Evolutionary conservation across 1,140 invertebrate species (phyloP).

Genomic region (Solen grandis): DNA sequence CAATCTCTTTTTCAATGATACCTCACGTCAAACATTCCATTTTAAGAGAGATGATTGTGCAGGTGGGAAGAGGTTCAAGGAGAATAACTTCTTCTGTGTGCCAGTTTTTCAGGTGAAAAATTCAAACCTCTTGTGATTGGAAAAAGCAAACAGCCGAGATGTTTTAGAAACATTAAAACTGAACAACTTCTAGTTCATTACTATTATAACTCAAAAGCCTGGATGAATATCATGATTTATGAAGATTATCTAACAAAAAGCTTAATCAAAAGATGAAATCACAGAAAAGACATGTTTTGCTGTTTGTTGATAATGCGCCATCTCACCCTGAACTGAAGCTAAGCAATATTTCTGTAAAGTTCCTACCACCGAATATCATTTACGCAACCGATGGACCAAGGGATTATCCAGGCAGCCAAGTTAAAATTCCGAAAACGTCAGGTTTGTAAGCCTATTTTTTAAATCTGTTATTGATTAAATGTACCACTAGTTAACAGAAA

Average conservation of each 20-base stretch:
- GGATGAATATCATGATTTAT: slow-evolving; percentile 80
- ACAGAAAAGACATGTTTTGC: slow-evolving; percentile 52
- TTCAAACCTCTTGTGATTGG: no score
- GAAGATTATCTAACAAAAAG: slow-evolving; percentile 64
- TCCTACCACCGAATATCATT: slow-evolving; percentile 74
- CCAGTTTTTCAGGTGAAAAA: no score
- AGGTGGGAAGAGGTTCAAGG: no score
- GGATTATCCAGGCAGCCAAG: slow-evolving; percentile 47
- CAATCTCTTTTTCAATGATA: no score
- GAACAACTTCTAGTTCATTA: slow-evolving; percentile 27
- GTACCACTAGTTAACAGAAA: no score
- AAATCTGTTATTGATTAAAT: no score
- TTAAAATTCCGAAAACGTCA: slow-evolving; percentile 21
- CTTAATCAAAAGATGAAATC: slow-evolving; percentile 59
- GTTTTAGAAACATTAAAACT: no score
- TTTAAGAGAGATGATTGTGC: no score
- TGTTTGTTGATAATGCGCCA: slow-evolving; percentile 67
- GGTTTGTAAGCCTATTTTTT: background rate
- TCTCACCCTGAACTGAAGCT: slow-evolving; percentile 57
- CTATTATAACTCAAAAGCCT: slow-evolving; percentile 77
- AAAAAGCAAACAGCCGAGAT: no score
- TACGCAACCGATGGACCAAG: slow-evolving; percentile 43
- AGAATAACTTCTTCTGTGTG: no score
- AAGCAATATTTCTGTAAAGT: slow-evolving; percentile 77
- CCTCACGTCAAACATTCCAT: no score